phyloP scores from a whole-genome alignment of 53 echinoderm and acorn worm genomes.

The Crossaster papposus region DNA sequence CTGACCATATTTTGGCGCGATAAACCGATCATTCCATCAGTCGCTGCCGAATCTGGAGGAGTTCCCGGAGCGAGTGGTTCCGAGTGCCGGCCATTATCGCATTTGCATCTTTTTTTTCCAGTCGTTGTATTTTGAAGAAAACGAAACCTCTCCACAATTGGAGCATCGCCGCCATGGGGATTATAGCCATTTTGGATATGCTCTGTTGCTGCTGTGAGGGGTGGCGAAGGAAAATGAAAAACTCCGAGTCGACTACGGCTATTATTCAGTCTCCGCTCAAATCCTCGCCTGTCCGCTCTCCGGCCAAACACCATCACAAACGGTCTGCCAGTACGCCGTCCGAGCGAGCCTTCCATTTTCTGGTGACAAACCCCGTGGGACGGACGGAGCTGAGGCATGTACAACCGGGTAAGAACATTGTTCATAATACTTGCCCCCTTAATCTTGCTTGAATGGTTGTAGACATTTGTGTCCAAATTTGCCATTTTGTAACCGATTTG shows the following conservation, averaged over 20 bases:
- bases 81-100: neutral
- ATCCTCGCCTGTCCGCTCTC: conserved; percentile 45
- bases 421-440: too few relatives aligned
- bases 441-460: too few relatives aligned
- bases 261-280: conserved; percentile 63
- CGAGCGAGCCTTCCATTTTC: conserved; percentile 53
- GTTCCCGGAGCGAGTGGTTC: neutral
- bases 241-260: conserved; percentile 76
- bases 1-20: conserved; percentile 11
- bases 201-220: conserved; percentile 77
- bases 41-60: conserved; percentile 15
- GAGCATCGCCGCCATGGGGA: conserved; percentile 15
- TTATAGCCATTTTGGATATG: conserved; percentile 60
- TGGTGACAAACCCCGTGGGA: conserved; percentile 55
- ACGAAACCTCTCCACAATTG: neutral
- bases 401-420: conserved; percentile 42
- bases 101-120: neutral
- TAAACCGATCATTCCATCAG: conserved; percentile 31
- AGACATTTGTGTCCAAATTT: neutral
- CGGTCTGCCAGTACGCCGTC: conserved; percentile 56
- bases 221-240: conserved; percentile 71
- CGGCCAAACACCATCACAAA: conserved; percentile 43
- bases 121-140: neutral
- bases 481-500: neutral
- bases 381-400: conserved; percentile 58